Conservation (phyloP, 2,797 vertebrate genomes). For the Gallinago solitaria region DNA sequence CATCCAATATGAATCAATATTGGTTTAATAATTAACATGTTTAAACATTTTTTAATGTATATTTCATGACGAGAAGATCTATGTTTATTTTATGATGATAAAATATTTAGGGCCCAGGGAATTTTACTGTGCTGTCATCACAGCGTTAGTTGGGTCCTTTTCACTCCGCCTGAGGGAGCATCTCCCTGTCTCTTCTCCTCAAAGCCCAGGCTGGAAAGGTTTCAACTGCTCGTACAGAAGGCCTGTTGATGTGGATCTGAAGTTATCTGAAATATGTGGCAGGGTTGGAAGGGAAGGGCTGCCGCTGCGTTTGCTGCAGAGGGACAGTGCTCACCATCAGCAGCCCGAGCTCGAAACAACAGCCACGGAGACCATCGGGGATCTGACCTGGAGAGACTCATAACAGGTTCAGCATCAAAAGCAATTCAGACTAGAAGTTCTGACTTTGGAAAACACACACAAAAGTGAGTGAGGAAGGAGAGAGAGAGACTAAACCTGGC, state of each 20-base stretch:
- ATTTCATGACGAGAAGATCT: slow-evolving; percentile 78
- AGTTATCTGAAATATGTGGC: background rate
- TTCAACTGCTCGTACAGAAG: background rate
- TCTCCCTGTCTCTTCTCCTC: background rate
- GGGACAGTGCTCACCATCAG: background rate
- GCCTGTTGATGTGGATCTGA: background rate
- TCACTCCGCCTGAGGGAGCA: slow-evolving; percentile 50
- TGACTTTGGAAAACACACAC: background rate
- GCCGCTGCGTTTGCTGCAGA: background rate
- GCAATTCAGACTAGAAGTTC: background rate
- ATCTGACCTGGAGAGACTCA: background rate
- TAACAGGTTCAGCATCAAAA: background rate
- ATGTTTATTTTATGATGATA: slow-evolving; percentile 84
- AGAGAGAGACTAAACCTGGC: background rate
- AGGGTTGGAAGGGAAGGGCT: background rate
- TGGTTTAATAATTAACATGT: slow-evolving; percentile 84
- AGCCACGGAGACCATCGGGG: rapidly evolving
- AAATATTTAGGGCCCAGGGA: slow-evolving; percentile 79
- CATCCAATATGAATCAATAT: slow-evolving; percentile 84
- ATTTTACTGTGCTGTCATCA: slow-evolving; percentile 68
- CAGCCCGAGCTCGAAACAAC: background rate
- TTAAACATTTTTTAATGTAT: slow-evolving; percentile 85
- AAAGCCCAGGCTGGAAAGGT: slow-evolving; percentile 3
- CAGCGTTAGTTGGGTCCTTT: slow-evolving; percentile 13
- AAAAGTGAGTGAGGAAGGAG: background rate